Conservation (phyloP, 92 coral and sea anemone species). For the Diadumene lineata region DNA sequence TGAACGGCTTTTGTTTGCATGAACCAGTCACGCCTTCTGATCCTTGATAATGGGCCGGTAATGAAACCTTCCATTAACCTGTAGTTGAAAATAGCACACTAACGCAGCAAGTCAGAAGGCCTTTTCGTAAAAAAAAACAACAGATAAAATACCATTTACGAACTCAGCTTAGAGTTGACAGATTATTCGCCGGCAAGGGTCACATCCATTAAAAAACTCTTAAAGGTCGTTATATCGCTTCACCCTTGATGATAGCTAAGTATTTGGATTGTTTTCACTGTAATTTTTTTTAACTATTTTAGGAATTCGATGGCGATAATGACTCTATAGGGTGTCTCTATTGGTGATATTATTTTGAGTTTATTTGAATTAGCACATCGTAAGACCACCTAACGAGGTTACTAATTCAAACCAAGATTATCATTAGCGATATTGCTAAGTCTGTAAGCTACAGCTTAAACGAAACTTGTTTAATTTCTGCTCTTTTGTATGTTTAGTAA, state of each 20-base stretch:
- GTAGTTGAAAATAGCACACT: not conserved
- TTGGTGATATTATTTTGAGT: not conserved
- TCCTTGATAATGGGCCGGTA: not conserved
- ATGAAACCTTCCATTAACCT: conserved; percentile 11
- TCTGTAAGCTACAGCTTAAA: too few species aligned
- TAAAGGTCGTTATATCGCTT: not conserved
- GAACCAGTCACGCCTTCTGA: conserved; percentile 29
- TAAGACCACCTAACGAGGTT: not conserved
- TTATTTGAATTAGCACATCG: not conserved
- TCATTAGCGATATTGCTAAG: not conserved
- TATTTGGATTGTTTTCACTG: not conserved
- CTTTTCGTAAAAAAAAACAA: too few species aligned
- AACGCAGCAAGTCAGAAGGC: not conserved
- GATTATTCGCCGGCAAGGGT: not conserved
- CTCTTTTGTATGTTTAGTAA: too few species aligned
- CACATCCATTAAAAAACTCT: not conserved
- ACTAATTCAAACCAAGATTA: not conserved
- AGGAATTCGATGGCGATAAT: not conserved
- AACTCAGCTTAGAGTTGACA: not conserved
- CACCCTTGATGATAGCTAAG: not conserved
- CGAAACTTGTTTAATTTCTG: too few species aligned
- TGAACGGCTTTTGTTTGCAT: conserved; percentile 25
- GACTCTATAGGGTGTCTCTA: too few species aligned
- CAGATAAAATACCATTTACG: not conserved
- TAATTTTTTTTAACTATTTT: too few species aligned